These are phyloP conservation scores for Procambarus virginalis DNA, from an alignment of 1,140 invertebrate genomes.

Conservation along the genomic window DNA sequence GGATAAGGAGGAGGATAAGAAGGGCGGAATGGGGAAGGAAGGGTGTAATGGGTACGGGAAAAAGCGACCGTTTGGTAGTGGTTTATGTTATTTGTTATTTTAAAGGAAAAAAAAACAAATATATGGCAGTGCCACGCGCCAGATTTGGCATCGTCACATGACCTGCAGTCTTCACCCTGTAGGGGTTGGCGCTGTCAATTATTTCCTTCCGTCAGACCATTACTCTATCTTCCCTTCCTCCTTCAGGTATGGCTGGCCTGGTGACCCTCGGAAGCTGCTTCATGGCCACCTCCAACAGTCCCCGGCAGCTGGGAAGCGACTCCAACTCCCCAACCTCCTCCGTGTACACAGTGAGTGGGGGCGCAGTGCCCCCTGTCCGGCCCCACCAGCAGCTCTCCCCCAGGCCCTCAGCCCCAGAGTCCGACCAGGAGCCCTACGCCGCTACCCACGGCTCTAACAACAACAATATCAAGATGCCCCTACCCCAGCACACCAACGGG, in stretches of 20 bases:
- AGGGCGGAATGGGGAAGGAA: too few relatives aligned
- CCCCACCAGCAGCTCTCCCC: slow-evolving; percentile 11
- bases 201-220: too few relatives aligned
- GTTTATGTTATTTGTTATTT: too few relatives aligned
- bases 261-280: not conserved
- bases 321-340: not conserved
- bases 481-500: not conserved
- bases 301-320: not conserved
- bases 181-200: too few relatives aligned
- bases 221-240: not conserved
- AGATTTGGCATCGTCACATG: too few relatives aligned
- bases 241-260: slow-evolving; percentile 33
- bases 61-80: too few relatives aligned
- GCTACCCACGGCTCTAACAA: not conserved
- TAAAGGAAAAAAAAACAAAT: too few relatives aligned
- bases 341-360: slow-evolving; percentile 21
- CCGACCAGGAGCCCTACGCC: not conserved
- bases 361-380: not conserved
- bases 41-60: too few relatives aligned
- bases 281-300: slow-evolving; percentile 22
- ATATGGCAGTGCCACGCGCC: too few relatives aligned
- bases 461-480: slow-evolving; percentile 2
- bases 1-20: too few relatives aligned
- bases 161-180: too few relatives aligned
- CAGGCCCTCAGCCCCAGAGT: slow-evolving; percentile 29